These are phyloP conservation scores for Tiaroga cobitis DNA, from an alignment of 2,797 vertebrate genomes.

Conservation along the genomic window DNA sequence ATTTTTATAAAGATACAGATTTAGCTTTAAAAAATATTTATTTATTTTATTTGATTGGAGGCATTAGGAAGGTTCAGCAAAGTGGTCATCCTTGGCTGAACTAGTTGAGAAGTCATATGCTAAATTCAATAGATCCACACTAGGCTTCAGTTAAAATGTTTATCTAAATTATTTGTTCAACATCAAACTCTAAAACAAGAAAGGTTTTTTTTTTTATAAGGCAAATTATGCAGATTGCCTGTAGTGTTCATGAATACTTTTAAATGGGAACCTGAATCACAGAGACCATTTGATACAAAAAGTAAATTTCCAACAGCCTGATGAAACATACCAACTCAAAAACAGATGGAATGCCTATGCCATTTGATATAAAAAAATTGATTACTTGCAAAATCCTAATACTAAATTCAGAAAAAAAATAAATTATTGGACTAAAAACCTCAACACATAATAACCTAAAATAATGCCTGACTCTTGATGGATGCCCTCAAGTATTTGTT, in stretches of 20 bases:
- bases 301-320: background rate
- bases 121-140: background rate
- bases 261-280: background rate
- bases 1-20: background rate
- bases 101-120: background rate
- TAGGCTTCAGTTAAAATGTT: background rate
- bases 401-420: background rate
- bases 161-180: background rate
- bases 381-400: background rate
- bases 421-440: background rate
- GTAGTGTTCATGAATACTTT: background rate
- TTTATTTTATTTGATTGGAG: background rate
- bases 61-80: background rate
- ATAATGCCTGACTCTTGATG: background rate
- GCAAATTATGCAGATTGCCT: too few species aligned
- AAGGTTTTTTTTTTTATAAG: too few species aligned
- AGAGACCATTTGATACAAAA: constrained; percentile 55
- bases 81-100: constrained; percentile 13
- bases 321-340: background rate
- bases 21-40: background rate
- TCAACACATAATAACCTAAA: background rate
- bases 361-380: too few species aligned
- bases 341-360: background rate
- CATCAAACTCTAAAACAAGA: background rate
- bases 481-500: too few species aligned